Evolutionary conservation across 2,888 invertebrate genomes (phyloP).

Genomic region (Spatulosminthurus flaviceps): DNA sequence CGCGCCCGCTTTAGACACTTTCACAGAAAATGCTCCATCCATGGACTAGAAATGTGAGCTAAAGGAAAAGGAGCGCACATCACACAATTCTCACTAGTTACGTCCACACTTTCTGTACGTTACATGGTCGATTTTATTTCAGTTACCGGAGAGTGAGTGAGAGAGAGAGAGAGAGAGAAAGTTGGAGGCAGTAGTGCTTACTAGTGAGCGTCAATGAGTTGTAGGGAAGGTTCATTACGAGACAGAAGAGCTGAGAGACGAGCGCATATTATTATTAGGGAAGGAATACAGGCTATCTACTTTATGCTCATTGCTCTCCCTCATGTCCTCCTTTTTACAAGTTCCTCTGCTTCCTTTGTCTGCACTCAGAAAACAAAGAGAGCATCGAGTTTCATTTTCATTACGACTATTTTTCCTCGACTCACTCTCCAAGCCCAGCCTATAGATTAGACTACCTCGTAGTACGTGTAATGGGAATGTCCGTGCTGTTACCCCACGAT

Average conservation of each 20-base stretch:
- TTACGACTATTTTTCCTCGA: neutral
- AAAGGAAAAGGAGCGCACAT: neutral
- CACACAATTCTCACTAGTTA: neutral
- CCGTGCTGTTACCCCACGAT: too few species aligned
- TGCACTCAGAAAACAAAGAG: neutral
- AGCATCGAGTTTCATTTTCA: constrained; percentile 18
- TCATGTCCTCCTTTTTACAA: constrained; percentile 8
- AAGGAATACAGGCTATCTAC: constrained; percentile 4
- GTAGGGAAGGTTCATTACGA: constrained; percentile 3
- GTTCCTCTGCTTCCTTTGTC: neutral
- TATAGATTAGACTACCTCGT: too few species aligned
- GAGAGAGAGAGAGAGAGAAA: too few species aligned
- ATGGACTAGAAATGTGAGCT: too few species aligned
- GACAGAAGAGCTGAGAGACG: constrained; percentile 9
- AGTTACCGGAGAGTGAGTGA: too few species aligned
- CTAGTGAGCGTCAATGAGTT: constrained; percentile 13
- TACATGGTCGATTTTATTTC: constrained; percentile 15
- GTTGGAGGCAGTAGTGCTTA: too few species aligned
- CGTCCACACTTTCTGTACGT: neutral
- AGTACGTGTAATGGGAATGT: too few species aligned
- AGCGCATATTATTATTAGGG: constrained; percentile 13
- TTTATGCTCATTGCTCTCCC: constrained; percentile 25
- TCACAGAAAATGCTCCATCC: too few species aligned
- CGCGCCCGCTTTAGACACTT: too few species aligned
- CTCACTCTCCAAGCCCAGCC: neutral